Evolutionary conservation across 2,113 vertebrate species (phyloP).

Genomic region (Cyphomyrus plagiostoma): DNA sequence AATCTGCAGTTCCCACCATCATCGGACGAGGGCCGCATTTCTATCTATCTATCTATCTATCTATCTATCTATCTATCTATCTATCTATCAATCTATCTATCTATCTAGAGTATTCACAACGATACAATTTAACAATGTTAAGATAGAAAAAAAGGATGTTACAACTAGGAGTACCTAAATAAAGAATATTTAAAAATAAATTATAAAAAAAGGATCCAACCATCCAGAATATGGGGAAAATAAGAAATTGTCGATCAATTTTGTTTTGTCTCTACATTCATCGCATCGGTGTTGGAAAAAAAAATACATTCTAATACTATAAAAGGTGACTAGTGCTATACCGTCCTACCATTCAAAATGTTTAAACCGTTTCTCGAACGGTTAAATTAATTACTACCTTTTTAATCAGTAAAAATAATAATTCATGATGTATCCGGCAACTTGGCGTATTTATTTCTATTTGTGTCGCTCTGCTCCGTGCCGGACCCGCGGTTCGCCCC

Average conservation of each 20-base stretch:
- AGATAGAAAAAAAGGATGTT: not conserved
- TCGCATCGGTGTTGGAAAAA: not conserved
- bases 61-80: not conserved
- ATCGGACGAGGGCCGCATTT: slow-evolving; percentile 33
- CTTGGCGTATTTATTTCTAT: not conserved
- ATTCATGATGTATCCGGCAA: not conserved
- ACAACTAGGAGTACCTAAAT: not conserved
- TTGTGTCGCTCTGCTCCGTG: not conserved
- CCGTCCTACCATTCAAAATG: not conserved
- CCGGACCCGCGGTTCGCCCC: not conserved
- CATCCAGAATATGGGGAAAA: not conserved
- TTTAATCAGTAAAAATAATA: not conserved
- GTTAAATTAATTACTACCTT: not conserved
- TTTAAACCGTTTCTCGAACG: not conserved
- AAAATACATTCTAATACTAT: not conserved
- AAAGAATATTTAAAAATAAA: not conserved
- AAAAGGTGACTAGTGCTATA: not conserved
- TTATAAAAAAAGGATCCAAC: not conserved
- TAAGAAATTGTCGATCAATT: not conserved
- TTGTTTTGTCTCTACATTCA: not conserved
- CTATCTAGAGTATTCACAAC: not conserved
- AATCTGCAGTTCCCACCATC: slow-evolving; percentile 34
- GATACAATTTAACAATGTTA: not conserved
- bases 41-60: not conserved
- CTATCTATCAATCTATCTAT: not conserved